Evolutionary conservation across 2,113 vertebrate genomes (phyloP).

Genomic region (Columba janthina): DNA sequence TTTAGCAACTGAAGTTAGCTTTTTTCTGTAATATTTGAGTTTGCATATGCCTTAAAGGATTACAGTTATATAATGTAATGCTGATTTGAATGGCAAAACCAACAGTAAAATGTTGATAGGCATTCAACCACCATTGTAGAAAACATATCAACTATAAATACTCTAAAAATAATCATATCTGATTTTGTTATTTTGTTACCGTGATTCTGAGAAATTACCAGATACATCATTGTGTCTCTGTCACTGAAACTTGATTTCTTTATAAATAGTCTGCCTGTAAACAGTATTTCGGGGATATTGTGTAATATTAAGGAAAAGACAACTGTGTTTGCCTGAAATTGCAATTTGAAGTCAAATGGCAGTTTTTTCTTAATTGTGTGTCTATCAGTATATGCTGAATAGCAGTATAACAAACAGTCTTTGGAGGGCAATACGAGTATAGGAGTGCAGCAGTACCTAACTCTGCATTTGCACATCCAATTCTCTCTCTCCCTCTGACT

Average conservation of each 20-base stretch:
- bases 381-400: no score
- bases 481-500: no score
- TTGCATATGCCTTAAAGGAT: neutral
- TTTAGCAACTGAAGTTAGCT: neutral
- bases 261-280: neutral
- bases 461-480: no score
- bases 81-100: neutral
- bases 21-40: neutral
- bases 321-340: neutral
- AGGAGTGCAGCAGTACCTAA: no score
- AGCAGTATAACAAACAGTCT: no score
- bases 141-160: neutral
- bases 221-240: neutral
- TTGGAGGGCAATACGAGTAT: no score
- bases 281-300: neutral
- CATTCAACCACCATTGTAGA: neutral
- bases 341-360: neutral
- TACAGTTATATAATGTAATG: neutral
- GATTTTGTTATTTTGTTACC: no score
- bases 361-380: neutral
- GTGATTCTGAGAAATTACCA: neutral
- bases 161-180: no score
- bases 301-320: neutral
- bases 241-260: neutral
- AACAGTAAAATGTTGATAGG: neutral